A percentile compares a stretch with the other conserved stretches of the same genome.
phyloP scores from a whole-genome alignment of 2,797 vertebrate genomes.

The Rhinichthys osculus region DNA sequence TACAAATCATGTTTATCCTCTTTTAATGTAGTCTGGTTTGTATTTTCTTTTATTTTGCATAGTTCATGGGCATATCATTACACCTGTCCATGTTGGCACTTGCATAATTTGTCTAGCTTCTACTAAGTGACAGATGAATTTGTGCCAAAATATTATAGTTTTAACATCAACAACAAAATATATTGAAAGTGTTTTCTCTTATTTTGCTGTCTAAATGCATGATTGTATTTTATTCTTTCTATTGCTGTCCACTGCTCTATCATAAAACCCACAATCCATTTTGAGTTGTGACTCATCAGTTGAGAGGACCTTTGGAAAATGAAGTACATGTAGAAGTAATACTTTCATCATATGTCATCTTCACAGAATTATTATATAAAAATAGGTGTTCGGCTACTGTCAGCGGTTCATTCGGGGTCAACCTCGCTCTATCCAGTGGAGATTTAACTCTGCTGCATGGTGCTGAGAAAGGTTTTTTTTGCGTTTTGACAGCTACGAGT shows the following conservation, averaged over 20 bases:
- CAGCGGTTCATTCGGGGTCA: slow-evolving; percentile 8
- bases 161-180: neutral
- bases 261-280: neutral
- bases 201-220: neutral
- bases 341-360: neutral
- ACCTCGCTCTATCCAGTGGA: neutral
- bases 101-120: neutral
- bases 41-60: neutral
- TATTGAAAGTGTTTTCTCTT: neutral
- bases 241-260: neutral
- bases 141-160: neutral
- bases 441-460: slow-evolving; percentile 1
- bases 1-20: neutral
- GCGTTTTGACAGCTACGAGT: neutral
- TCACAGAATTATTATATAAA: slow-evolving; percentile 6
- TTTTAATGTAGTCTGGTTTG: neutral
- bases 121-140: neutral
- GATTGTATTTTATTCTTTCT: neutral
- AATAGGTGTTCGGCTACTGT: neutral
- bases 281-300: slow-evolving; percentile 5
- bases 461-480: neutral
- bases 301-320: neutral
- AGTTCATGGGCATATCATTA: neutral
- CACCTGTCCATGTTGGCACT: neutral
- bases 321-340: neutral